phyloP scores from a whole-genome alignment of 2,888 invertebrate species.

The Apomyelois bistriatella region DNA sequence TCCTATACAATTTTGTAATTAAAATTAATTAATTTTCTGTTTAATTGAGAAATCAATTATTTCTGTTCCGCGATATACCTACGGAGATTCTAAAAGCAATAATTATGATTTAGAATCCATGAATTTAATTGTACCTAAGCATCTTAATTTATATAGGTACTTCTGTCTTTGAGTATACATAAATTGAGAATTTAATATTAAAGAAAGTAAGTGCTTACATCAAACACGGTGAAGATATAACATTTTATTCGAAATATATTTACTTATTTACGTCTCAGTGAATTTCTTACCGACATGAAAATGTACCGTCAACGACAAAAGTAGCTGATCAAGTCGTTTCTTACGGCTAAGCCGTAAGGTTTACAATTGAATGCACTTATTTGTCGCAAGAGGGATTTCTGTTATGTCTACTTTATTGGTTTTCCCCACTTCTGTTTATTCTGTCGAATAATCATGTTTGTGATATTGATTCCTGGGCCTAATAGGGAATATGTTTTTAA shows the following conservation, averaged over 20 bases:
- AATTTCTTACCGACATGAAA: neutral
- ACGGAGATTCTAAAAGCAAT: too few relatives aligned
- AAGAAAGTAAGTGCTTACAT: neutral
- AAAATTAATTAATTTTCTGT: too few relatives aligned
- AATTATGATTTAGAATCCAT: too few relatives aligned
- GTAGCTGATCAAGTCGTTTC: neutral
- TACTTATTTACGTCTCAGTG: constrained; percentile 3
- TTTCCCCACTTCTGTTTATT: constrained; percentile 16
- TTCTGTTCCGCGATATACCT: too few relatives aligned
- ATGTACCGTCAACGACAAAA: neutral
- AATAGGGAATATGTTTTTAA: neutral
- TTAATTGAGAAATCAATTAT: too few relatives aligned
- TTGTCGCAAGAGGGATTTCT: neutral
- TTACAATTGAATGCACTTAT: neutral
- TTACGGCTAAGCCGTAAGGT: neutral
- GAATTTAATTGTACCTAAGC: neutral
- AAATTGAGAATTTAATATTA: neutral
- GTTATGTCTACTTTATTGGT: constrained; percentile 4
- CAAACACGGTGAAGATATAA: neutral
- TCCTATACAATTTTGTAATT: too few relatives aligned
- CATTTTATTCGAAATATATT: constrained; percentile 11
- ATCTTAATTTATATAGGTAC: neutral
- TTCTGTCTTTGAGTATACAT: neutral
- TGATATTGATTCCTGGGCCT: constrained; percentile 12
- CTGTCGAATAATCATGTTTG: constrained; percentile 15